Evolutionary conservation across 1,140 invertebrate species (phyloP).

Genomic region (Achroia grisella): DNA sequence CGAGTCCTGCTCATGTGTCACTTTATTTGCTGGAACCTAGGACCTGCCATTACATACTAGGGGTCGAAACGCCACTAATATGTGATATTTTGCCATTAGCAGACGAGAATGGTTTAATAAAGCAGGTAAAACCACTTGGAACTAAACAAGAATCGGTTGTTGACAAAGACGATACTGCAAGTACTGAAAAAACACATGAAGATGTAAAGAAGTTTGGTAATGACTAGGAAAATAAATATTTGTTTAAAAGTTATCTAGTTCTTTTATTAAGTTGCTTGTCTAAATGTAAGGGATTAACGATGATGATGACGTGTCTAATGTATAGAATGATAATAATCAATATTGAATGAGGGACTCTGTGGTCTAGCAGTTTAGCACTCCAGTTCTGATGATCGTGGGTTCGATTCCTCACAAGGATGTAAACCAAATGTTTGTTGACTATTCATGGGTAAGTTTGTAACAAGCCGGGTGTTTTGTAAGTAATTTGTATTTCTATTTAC

Average conservation of each 20-base stretch:
- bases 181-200: constrained; percentile 16
- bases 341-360: too few species aligned
- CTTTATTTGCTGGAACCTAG: constrained; percentile 92
- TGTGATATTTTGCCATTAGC: constrained; percentile 87
- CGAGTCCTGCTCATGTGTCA: constrained; percentile 84
- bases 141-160: constrained; percentile 5
- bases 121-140: constrained; percentile 19
- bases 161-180: constrained; percentile 8
- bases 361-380: too few species aligned
- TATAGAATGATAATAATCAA: too few species aligned
- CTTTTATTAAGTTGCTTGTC: too few species aligned
- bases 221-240: constrained; percentile 45
- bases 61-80: constrained; percentile 91
- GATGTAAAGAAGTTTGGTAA: constrained; percentile 34
- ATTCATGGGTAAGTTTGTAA: too few species aligned
- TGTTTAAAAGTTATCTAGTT: constrained; percentile 17
- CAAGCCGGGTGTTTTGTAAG: too few species aligned
- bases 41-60: constrained; percentile 93
- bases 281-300: too few species aligned
- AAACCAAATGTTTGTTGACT: too few species aligned
- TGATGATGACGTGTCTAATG: too few species aligned
- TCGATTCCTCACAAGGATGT: too few species aligned
- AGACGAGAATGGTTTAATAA: constrained; percentile 81
- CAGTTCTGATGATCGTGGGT: too few species aligned
- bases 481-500: too few species aligned